Evolutionary conservation across 2,797 vertebrate species (phyloP), one percentile per base, ranked within the genome.

Genomic region (Avahi laniger): DNA sequence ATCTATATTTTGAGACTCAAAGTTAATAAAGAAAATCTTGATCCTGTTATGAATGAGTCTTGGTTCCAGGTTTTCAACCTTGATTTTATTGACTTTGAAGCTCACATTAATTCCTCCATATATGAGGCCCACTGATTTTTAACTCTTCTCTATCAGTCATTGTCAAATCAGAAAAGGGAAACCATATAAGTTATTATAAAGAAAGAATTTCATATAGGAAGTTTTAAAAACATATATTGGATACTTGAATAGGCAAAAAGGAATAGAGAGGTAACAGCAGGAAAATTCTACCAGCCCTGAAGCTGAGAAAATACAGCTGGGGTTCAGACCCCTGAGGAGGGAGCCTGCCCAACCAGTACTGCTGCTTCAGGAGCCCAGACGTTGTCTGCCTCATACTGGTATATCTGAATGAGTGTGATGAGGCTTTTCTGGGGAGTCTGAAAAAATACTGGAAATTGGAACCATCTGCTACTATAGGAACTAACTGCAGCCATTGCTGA

Each of bases 21-120:
- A 75, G 4, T 90, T 82, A 79, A 89, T 69, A 48, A 38, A 96
- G 30, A 81, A 87, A 87, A 63, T 52, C 14, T 87, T 92, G 22
- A 57, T 35, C 14, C 46, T 30, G 4, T 48, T 90, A 61, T 79
- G 20, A 76, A 28, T 82, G 7, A 20, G 17, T 52, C n/a, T 84
- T 92, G 20, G 33, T 67, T 80, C 35, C 12, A 90, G 24, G 18
- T 61, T 80, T 48, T 89, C 54, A 78, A 70, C 1, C 7, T 46
- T 91, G 38, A 24, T 50, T 80, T 88, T 57, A 43, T 14, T 72
- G 61, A 78, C 7, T 69, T 89, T 75, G 57, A 81, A 72, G 8
- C 14, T 84, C 20, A 57, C 7, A 30, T 84, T 90, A 83, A 33
- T 67, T 65, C 26, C 59, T 84, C 26, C 52, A 0, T 61, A 52